Evolutionary conservation across 2,888 invertebrate genomes (phyloP).

Genomic region (Platerodrilus igneus): DNA sequence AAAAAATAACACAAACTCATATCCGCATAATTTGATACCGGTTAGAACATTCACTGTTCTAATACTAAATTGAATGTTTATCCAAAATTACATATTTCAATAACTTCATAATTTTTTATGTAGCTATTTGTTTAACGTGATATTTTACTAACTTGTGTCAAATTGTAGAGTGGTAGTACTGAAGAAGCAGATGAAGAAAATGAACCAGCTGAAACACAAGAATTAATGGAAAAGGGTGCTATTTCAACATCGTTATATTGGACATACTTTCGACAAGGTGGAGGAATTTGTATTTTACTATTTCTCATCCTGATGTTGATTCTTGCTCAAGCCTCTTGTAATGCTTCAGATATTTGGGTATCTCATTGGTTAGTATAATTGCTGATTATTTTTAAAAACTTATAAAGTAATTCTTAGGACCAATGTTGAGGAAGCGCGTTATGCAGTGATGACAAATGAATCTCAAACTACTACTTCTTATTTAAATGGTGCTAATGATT

Average conservation of each 20-base stretch:
- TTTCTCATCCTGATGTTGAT: conserved; percentile 56
- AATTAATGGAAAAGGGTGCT: conserved; percentile 62
- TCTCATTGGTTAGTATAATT: conserved; percentile 68
- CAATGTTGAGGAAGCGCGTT: conserved; percentile 43
- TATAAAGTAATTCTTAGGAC: conserved; percentile 46
- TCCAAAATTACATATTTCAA: no score
- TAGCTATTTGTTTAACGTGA: no score
- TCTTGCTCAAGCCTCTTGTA: conserved; percentile 64
- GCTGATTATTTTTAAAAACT: no score
- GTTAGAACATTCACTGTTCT: no score
- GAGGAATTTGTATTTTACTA: conserved; percentile 50
- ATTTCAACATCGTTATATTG: conserved; percentile 59
- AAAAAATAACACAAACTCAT: no score
- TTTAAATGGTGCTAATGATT: no score
- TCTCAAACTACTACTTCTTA: no score
- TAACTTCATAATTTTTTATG: no score
- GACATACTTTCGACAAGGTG: conserved; percentile 68
- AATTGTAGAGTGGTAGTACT: conserved; percentile 30
- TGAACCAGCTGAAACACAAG: conserved; percentile 59
- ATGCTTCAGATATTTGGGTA: conserved; percentile 73
- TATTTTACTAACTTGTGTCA: conserved; percentile 6
- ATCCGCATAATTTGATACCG: no score
- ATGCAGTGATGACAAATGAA: no score
- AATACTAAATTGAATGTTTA: no score
- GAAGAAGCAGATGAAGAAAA: conserved; percentile 46